Conservation (phyloP, 2,797 vertebrate genomes). For the Enteromius argenteus region DNA sequence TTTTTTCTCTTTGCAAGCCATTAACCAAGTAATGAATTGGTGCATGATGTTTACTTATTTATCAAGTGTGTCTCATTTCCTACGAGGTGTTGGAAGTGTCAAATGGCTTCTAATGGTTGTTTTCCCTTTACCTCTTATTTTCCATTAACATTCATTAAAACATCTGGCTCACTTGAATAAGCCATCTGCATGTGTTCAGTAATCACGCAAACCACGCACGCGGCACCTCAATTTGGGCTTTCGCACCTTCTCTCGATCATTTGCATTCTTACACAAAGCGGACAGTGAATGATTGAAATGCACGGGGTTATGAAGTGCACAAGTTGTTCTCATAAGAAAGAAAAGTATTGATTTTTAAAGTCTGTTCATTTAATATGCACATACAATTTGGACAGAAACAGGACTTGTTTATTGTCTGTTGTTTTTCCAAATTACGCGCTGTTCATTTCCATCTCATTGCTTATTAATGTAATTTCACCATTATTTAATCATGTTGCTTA, state of each 20-base stretch:
- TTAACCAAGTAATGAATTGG: constrained; percentile 79
- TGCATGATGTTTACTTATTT: constrained; percentile 80
- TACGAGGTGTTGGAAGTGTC: constrained; percentile 71
- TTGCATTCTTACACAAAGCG: constrained; percentile 42
- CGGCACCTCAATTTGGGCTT: constrained; percentile 69
- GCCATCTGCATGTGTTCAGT: constrained; percentile 76
- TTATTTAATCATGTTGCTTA: constrained; percentile 83
- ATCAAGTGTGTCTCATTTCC: constrained; percentile 75
- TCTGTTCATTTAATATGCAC: constrained; percentile 70
- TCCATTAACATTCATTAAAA: constrained; percentile 86
- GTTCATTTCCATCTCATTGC: constrained; percentile 82
- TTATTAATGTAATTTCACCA: constrained; percentile 82
- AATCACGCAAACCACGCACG: constrained; percentile 68
- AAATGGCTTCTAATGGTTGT: constrained; percentile 78
- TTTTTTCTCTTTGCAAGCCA: constrained; percentile 67
- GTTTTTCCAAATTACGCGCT: constrained; percentile 73
- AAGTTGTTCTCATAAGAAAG: constrained; percentile 21
- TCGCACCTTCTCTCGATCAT: constrained; percentile 53
- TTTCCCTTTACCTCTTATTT: constrained; percentile 81
- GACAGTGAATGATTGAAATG: constrained; percentile 49
- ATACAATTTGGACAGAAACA: constrained; percentile 68
- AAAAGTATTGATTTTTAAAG: constrained; percentile 45
- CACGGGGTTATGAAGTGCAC: constrained; percentile 45
- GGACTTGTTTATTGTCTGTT: constrained; percentile 75
- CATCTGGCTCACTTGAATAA: constrained; percentile 81